Conservation (phyloP, 2,113 vertebrate genomes). For the Anolis sagrei region DNA sequence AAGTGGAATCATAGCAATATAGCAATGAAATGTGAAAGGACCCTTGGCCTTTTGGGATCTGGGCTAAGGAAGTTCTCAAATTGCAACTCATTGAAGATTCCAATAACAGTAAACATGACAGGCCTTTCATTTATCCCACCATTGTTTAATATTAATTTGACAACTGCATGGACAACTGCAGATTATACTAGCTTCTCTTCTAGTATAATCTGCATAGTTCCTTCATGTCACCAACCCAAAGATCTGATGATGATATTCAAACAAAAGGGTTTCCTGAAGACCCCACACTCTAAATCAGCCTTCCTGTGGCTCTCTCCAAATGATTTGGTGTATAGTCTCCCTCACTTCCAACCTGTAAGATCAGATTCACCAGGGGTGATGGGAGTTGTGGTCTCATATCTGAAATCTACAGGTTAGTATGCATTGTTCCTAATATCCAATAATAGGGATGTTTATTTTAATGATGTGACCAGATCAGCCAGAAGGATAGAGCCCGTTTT, state of each 20-base stretch:
- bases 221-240: too few relatives aligned
- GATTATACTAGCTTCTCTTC: neutral
- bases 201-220: neutral
- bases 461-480: neutral
- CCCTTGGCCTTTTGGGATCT: neutral
- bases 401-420: neutral
- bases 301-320: neutral
- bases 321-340: neutral
- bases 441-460: neutral
- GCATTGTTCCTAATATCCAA: neutral
- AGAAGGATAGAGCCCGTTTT: neutral
- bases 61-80: neutral
- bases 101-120: neutral
- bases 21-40: too few relatives aligned
- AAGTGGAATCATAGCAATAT: too few relatives aligned
- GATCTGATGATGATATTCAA: too few relatives aligned
- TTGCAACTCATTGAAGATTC: neutral
- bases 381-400: neutral
- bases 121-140: neutral
- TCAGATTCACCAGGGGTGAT: neutral
- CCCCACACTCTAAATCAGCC: neutral
- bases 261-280: neutral
- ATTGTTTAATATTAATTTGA: too few relatives aligned
- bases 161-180: neutral
- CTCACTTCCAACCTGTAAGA: neutral